phyloP scores from a whole-genome alignment of 2,113 vertebrate genomes.

The Donacobius atricapilla region DNA sequence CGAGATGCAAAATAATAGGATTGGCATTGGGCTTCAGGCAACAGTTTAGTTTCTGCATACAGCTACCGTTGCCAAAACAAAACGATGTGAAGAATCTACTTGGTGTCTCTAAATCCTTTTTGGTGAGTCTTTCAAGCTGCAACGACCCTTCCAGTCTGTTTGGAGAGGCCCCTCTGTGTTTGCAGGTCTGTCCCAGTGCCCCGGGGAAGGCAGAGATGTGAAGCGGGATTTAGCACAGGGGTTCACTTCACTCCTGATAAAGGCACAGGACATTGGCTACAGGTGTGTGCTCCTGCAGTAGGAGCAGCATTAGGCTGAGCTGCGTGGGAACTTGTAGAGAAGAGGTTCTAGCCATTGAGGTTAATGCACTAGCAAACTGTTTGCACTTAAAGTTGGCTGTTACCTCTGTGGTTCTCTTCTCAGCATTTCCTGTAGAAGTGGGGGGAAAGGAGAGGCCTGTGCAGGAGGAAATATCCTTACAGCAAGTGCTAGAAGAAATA shows the following conservation, averaged over 20 bases:
- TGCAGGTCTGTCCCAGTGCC: not conserved
- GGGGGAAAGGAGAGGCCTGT: rapidly evolving
- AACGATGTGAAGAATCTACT: not conserved
- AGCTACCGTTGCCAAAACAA: not conserved
- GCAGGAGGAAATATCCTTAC: not conserved
- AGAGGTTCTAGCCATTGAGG: not conserved
- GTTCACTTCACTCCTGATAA: not conserved
- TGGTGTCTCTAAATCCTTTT: not conserved
- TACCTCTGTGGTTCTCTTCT: not conserved
- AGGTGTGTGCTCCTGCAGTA: not conserved
- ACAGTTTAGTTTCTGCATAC: not conserved
- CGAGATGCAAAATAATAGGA: not conserved
- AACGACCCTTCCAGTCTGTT: not conserved
- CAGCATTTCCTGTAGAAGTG: not conserved
- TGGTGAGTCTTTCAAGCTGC: not conserved
- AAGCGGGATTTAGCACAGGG: not conserved
- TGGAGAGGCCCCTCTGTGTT: not conserved
- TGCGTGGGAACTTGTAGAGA: not conserved
- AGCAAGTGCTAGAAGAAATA: not conserved
- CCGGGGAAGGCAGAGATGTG: not conserved
- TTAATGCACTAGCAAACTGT: not conserved
- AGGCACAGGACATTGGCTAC: not conserved
- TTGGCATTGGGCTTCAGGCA: not conserved
- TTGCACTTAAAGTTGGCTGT: not conserved
- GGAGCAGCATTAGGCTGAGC: not conserved